phyloP scores from a whole-genome alignment of 2,113 vertebrate species.

The Zeus faber region DNA sequence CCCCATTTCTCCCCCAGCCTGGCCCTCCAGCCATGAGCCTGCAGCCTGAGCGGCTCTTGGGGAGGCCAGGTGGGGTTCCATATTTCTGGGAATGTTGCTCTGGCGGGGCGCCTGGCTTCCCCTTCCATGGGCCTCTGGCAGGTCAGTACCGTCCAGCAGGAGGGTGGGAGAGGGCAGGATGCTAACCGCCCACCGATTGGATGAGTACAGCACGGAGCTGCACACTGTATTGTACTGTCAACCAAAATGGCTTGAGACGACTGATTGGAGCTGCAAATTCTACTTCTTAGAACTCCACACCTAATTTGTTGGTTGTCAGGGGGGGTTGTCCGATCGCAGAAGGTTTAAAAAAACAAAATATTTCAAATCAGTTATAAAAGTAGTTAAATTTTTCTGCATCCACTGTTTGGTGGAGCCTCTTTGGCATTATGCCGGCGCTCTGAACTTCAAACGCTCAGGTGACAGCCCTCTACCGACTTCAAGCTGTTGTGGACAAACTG shows the following conservation, averaged over 20 bases:
- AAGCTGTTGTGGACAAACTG: no score
- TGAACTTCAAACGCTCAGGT: constrained; percentile 29
- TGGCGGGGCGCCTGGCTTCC: constrained; percentile 71
- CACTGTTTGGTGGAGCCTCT: constrained; percentile 5
- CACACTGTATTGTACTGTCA: no score
- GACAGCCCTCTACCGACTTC: constrained; percentile 19
- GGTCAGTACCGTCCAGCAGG: constrained; percentile 73
- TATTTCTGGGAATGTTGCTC: constrained; percentile 80
- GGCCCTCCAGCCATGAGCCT: constrained; percentile 66
- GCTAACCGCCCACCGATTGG: constrained; percentile 36
- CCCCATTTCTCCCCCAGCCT: constrained; percentile 68
- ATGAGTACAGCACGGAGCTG: constrained; percentile 33
- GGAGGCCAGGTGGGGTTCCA: constrained; percentile 72
- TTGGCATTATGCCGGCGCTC: background rate
- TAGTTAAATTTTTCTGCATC: background rate
- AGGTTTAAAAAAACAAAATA: no score
- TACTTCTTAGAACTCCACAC: background rate
- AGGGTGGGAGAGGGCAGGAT: constrained; percentile 51
- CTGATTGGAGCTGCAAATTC: constrained; percentile 16
- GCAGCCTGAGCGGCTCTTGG: constrained; percentile 77
- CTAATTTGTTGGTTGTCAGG: background rate
- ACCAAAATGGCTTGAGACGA: constrained; percentile 34
- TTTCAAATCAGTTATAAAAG: no score
- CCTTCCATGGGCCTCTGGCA: constrained; percentile 71
- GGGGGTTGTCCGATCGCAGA: no score